Base-by-base conservation (phyloP, 2,797 vertebrate species). In the Emys orbicularis region DNA sequence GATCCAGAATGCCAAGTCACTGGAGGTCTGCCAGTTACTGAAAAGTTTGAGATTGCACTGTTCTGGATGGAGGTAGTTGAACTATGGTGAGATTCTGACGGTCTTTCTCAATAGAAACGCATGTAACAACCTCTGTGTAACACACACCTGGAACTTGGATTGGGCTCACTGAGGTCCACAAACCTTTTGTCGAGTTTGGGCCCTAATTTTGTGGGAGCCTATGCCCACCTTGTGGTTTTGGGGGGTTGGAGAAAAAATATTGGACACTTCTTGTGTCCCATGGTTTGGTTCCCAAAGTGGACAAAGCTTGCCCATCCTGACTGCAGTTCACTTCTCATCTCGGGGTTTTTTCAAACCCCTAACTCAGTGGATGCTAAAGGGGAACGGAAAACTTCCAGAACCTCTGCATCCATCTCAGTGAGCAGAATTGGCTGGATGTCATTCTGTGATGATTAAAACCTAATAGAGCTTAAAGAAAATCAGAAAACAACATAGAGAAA, bases 391-490 rank as follows among this genome's bases (percentile, higher is more conserved):
- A 0, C 0, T 57, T 81, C 41, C 37, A 72, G 29, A 56, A 41
- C 19, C 2, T 8, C 15, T 52, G 72, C 23, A 1, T 19, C 6
- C 0, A 0, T 4, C 81, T 52, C 86, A 72, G 27, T 9, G 0
- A 1, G 27, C 25, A 8, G 16, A 19, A 2, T 9, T 52, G 34
- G 8, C 61, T 15, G 25, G 27, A 4, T 7, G 8, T 77, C 44
- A 29, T 31, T 77, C 44, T 29, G 74, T 41, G 12, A 34, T 81
- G 3, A 50, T 27, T 37, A 18, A 85, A 90, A 79, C 8, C 0
- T 1, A n/a, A 13, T 11, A 29, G 81, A 52, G n/a, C 23, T n/a
- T 49, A 5, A 31, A 77, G 74, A 27, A 81, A 80, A 37, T 25
- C 54, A 25, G 21, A 54, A 54, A 81, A 12, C 12, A n/a, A n/a